phyloP scores from a whole-genome alignment of 1,140 invertebrate species.

The Pomacea maculata region DNA sequence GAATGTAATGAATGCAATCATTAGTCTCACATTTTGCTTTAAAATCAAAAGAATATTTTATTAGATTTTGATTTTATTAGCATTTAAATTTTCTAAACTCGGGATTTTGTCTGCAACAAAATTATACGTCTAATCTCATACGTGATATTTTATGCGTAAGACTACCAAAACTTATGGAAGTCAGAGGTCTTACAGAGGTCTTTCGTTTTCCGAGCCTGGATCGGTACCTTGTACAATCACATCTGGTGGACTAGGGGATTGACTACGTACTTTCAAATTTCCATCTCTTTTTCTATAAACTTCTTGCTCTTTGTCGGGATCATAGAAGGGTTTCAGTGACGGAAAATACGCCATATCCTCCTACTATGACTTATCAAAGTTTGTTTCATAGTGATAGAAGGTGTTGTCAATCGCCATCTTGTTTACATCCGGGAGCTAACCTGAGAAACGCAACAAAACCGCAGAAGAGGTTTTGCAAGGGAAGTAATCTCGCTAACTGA shows the following conservation, averaged over 20 bases:
- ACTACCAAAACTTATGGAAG: no score
- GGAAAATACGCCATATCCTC: slow-evolving; percentile 25
- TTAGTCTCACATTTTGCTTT: no score
- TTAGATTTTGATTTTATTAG: no score
- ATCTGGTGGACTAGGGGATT: slow-evolving; percentile 3
- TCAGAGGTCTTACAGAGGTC: no score
- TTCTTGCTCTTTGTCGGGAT: slow-evolving; percentile 29
- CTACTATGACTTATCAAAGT: slow-evolving; percentile 1
- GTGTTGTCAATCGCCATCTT: slow-evolving; percentile 36
- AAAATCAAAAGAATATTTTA: no score
- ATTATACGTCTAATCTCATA: no score
- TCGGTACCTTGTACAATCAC: not conserved
- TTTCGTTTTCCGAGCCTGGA: no score
- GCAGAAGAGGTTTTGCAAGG: not conserved
- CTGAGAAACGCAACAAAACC: not conserved
- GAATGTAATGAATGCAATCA: no score
- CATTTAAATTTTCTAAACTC: no score
- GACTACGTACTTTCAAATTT: slow-evolving; percentile 19
- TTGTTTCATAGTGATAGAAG: not conserved
- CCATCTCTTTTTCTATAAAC: slow-evolving; percentile 23
- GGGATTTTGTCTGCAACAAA: no score
- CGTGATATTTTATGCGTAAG: no score
- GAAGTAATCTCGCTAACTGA: not conserved
- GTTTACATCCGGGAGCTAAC: slow-evolving; percentile 44
- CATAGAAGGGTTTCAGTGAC: slow-evolving; percentile 23